Evolutionary conservation across 2,797 vertebrate species (phyloP), one percentile per base, ranked within the genome.

Genomic region (Rousettus madagascariensis): DNA sequence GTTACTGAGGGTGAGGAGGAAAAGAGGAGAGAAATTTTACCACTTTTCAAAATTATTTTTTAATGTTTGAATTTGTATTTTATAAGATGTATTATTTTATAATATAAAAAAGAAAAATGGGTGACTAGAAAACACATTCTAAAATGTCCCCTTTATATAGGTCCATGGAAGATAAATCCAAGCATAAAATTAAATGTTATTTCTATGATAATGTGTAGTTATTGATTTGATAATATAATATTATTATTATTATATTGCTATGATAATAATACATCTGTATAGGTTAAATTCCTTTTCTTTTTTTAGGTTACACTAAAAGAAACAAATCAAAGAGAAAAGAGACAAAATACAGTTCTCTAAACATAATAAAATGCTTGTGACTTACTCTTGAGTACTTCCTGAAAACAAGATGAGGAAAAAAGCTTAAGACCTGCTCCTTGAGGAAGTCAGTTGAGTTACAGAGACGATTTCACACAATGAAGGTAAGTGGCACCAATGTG

Each of bases 41-140:
- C 30, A 86, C 43, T 74, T 89, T 88, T 38, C 28, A 57, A 83
- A 66, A 36, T 53, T 92, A 33, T 91, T 88, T 30, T 86, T 26
- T 59, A 86, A 77, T 86, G 49, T 59, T 91, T 95, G 26, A 83
- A 69, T 61, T 96, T 85, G 11, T 71, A 72, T 87, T 86, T 78
- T 83, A 55, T 15, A 59, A n/a, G 77, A 51, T 24, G 30, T 59
- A 80, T 91, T 53, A 51, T 74, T 93, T 91, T 43, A 36, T 36
- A 96, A 66, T 49, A 28, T 43, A 74, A 61, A 71, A 46, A 46
- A 5, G 22, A 69, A 72, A 92, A 38, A 19, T 65, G 43, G 12
- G 24, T 75, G 30, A 87, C n/a, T 63, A 28, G 26, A 63, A 86
- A 68, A 90, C 30, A 86, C 41, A 33, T 30, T 38, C 26, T 79